Evolutionary conservation across 2,888 invertebrate species (phyloP).

Genomic region (Plebejus argus): DNA sequence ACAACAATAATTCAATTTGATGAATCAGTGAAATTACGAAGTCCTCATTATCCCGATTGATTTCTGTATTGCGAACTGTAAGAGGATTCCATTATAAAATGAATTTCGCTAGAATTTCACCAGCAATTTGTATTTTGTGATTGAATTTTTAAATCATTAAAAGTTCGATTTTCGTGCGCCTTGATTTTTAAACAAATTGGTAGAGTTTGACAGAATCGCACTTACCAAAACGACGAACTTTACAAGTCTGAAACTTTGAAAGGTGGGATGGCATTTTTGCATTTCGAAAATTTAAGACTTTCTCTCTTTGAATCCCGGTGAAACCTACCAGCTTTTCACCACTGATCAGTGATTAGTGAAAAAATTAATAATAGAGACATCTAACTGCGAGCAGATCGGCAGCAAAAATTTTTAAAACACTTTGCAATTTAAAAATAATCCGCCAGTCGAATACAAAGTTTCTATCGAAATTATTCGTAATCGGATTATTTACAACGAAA

Average conservation of each 20-base stretch:
- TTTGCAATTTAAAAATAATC: background rate
- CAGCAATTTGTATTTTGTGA: background rate
- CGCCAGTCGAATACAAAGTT: background rate
- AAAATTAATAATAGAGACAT: too few species aligned
- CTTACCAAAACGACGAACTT: too few species aligned
- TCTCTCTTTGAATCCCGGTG: too few species aligned
- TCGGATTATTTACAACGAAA: constrained; percentile 32
- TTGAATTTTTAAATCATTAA: background rate
- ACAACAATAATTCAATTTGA: constrained; percentile 16
- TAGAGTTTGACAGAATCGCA: too few species aligned
- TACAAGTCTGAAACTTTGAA: too few species aligned
- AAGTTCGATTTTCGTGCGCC: background rate
- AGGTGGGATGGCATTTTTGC: too few species aligned
- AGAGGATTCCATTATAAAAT: constrained; percentile 19
- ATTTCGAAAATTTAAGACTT: too few species aligned
- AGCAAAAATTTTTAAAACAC: background rate
- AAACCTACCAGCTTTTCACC: too few species aligned
- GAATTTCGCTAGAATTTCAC: background rate
- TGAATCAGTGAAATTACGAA: constrained; percentile 17
- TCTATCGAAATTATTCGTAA: background rate
- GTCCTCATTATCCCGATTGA: constrained; percentile 28
- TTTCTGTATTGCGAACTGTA: constrained; percentile 23
- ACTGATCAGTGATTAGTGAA: too few species aligned
- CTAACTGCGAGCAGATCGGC: background rate
- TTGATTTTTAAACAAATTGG: background rate